Conservation (phyloP, 2,888 invertebrate genomes). For the Melanophora roralis region DNA sequence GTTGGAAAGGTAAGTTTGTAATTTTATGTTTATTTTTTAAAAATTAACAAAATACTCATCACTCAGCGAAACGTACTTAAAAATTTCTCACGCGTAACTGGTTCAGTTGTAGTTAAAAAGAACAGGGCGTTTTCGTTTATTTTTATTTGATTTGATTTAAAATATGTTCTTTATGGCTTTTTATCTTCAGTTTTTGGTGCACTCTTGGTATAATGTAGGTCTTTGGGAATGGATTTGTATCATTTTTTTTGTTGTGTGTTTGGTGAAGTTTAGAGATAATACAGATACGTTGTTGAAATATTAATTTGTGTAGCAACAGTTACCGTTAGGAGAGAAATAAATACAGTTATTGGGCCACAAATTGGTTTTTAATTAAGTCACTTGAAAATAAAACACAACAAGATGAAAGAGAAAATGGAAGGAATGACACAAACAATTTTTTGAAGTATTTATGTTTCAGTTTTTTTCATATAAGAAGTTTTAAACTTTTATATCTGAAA, state of each 20-base stretch:
- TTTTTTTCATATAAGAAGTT: too few relatives aligned
- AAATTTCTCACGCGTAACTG: constrained; percentile 75
- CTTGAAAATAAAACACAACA: not conserved
- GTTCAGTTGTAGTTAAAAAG: constrained; percentile 65
- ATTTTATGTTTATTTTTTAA: constrained; percentile 32
- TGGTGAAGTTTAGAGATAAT: constrained; percentile 53
- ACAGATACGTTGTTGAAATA: constrained; percentile 71
- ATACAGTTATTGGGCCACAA: constrained; percentile 53
- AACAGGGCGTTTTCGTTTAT: constrained; percentile 23
- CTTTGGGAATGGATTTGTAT: constrained; percentile 13
- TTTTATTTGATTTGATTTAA: constrained; percentile 29
- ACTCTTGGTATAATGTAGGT: constrained; percentile 14
- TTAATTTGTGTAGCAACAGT: constrained; percentile 67
- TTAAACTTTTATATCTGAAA: too few relatives aligned
- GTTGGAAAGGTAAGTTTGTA: constrained; percentile 54
- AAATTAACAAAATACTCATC: not conserved
- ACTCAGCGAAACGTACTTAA: constrained; percentile 27
- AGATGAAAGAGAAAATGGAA: not conserved
- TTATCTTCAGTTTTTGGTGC: not conserved
- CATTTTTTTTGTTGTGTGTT: too few relatives aligned
- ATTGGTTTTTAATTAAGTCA: constrained; percentile 48
- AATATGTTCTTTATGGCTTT: constrained; percentile 27
- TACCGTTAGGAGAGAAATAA: not conserved
- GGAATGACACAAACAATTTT: too few relatives aligned
- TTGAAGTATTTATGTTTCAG: too few relatives aligned